Base-by-base conservation (phyloP, 2,797 vertebrate genomes). In the Todus mexicanus region DNA sequence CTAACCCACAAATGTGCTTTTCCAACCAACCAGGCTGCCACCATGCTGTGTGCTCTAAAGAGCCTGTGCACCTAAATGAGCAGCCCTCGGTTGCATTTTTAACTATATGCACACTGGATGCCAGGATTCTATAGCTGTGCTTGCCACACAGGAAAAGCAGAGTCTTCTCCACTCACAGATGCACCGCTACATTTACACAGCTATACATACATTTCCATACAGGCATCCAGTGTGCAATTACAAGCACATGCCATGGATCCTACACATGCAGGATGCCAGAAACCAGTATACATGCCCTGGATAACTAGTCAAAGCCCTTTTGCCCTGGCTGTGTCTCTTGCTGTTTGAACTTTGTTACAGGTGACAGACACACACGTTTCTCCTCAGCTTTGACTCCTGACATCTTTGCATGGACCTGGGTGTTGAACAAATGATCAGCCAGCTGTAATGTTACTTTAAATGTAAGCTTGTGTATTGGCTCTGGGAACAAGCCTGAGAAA, bases 401-500 rank as follows among this genome's bases (percentile, higher is more conserved):
- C 26, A 50, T 50, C 48, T 50, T 56, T 87, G 48, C 33, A 8
- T 4, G 16, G 61, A 88, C 45, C 56, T 88, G 66, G 51, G 77
- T 59, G 64, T 60, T 63, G 26, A 65, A 78, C 59, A 89, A 93
- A 77, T 16, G 37, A 87, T 75, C 56, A 71, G 60, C 71, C 61
- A 90, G 75, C 64, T 93, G 68, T 78, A 87, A 89, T 56, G 78
- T 91, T 85, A 83, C 83, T 95, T 93, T 74, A 95, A 96, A 95
- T 81, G 72, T 82, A 89, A 84, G 89, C 94, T 89, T 94, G 51
- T 91, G 92, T 90, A 87, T 68, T 90, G 75, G 89, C 77, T 89
- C 77, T 81, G 53, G 57, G 92, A 96, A 95, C 84, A 77, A 61
- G 69, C 68, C 89, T 82, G 72, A 89, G 92, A 92, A 84, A 93